Conservation (phyloP, 2,888 invertebrate genomes). For the Tanypteryx hageni region DNA sequence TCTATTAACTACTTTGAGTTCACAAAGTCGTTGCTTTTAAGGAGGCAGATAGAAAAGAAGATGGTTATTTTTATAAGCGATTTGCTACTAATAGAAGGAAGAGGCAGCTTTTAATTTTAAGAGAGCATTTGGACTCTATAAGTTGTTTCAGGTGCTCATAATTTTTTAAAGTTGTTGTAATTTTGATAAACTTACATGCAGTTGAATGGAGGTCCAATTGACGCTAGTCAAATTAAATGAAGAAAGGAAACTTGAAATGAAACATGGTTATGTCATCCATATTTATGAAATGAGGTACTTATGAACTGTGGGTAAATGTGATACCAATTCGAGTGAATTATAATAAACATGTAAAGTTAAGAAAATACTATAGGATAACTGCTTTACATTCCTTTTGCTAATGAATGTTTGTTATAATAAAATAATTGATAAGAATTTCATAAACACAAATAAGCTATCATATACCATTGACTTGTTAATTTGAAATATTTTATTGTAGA, state of each 20-base stretch:
- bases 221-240: constrained; percentile 31
- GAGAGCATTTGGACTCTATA: background rate
- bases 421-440: background rate
- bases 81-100: background rate
- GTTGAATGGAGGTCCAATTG: constrained; percentile 23
- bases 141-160: background rate
- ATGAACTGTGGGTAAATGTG: background rate
- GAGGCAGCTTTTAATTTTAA: background rate
- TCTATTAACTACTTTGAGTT: background rate
- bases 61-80: background rate
- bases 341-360: background rate
- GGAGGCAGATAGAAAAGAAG: background rate
- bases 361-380: background rate
- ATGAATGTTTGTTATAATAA: no score
- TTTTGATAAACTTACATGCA: background rate
- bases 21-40: background rate
- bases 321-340: background rate
- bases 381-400: background rate
- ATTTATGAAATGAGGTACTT: background rate
- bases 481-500: background rate
- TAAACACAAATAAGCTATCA: background rate
- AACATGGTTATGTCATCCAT: background rate
- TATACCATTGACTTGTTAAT: background rate
- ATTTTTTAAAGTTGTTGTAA: background rate
- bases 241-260: background rate